Percentiles rank a stretch among this genome's conserved stretches.
phyloP scores from a whole-genome alignment of 2,888 invertebrate genomes.

The Tortrix viridana region DNA sequence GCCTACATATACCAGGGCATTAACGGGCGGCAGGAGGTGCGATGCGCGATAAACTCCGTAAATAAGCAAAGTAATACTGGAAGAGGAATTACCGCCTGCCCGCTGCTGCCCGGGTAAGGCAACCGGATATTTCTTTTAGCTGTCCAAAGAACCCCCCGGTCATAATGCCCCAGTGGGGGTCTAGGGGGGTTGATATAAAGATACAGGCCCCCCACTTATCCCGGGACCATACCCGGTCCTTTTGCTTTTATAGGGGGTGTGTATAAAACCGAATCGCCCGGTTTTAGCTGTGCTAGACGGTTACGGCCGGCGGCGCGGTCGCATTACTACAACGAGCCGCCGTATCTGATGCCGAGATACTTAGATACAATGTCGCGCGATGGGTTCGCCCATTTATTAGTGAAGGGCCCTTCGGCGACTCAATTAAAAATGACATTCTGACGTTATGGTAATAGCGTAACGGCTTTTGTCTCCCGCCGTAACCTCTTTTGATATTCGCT shows the following conservation, averaged over 20 bases:
- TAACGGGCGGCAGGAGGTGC: constrained; percentile 50
- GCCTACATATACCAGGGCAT: constrained; percentile 50
- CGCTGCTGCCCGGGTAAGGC: constrained; percentile 71
- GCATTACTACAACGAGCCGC: constrained; percentile 71
- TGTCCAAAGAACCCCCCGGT: constrained; percentile 83
- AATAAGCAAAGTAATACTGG: constrained; percentile 78
- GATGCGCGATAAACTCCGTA: constrained; percentile 75
- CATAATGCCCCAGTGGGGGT: constrained; percentile 78
- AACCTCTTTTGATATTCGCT: constrained; percentile 18
- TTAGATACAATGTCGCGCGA: constrained; percentile 72
- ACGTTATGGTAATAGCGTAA: constrained; percentile 33
- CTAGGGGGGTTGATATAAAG: constrained; percentile 81
- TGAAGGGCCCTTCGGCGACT: constrained; percentile 55
- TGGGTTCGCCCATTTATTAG: constrained; percentile 66
- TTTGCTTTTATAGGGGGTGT: constrained; percentile 85
- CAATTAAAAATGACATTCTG: constrained; percentile 64
- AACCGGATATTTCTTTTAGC: constrained; percentile 84
- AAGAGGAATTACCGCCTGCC: constrained; percentile 77
- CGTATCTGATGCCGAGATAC: constrained; percentile 74
- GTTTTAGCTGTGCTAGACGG: constrained; percentile 82
- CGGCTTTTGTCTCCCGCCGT: constrained; percentile 25
- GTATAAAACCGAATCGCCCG: constrained; percentile 84
- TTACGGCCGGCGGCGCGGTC: constrained; percentile 78
- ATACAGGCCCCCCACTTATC: constrained; percentile 83
- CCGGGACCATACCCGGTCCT: constrained; percentile 81